Conservation (phyloP, 2,113 vertebrate genomes). For the Amphiprion ocellaris region DNA sequence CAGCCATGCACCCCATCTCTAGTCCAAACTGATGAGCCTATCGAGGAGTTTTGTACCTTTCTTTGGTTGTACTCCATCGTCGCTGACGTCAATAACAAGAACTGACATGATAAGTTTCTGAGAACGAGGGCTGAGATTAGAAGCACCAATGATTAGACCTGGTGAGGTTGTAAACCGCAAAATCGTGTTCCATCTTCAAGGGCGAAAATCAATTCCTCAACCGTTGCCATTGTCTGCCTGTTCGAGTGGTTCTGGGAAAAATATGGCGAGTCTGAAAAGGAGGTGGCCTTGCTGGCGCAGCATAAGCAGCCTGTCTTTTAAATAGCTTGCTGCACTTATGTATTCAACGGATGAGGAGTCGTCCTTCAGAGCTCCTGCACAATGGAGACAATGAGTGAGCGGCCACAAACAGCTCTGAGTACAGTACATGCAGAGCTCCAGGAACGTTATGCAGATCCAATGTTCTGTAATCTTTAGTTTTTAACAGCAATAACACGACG, state of each 20-base stretch:
- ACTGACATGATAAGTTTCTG: background rate
- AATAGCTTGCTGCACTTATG: conserved; percentile 45
- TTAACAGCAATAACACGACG: background rate
- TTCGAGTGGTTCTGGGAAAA: conserved; percentile 35
- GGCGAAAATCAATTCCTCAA: conserved; percentile 48
- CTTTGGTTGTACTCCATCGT: conserved; percentile 11
- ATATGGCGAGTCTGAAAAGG: conserved; percentile 36
- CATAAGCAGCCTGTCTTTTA: conserved; percentile 41
- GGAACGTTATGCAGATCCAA: background rate
- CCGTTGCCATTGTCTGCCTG: conserved; percentile 10
- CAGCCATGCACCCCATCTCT: background rate
- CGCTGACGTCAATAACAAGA: conserved; percentile 37
- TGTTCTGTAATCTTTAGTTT: background rate
- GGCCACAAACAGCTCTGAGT: conserved; percentile 30
- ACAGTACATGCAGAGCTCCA: background rate
- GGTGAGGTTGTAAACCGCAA: conserved; percentile 17
- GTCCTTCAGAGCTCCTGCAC: conserved; percentile 51
- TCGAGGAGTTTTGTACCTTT: conserved; percentile 23
- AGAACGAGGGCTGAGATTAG: conserved; percentile 6
- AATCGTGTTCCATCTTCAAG: conserved; percentile 44
- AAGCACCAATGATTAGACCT: background rate
- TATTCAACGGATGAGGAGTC: conserved; percentile 39
- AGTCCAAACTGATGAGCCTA: conserved; percentile 31
- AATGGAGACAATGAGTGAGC: conserved; percentile 37
- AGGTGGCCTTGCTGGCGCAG: conserved; percentile 64